Evolutionary conservation across 2,113 vertebrate species (phyloP), one percentile per base, ranked within the genome.

Genomic region (Prunella himalayana): DNA sequence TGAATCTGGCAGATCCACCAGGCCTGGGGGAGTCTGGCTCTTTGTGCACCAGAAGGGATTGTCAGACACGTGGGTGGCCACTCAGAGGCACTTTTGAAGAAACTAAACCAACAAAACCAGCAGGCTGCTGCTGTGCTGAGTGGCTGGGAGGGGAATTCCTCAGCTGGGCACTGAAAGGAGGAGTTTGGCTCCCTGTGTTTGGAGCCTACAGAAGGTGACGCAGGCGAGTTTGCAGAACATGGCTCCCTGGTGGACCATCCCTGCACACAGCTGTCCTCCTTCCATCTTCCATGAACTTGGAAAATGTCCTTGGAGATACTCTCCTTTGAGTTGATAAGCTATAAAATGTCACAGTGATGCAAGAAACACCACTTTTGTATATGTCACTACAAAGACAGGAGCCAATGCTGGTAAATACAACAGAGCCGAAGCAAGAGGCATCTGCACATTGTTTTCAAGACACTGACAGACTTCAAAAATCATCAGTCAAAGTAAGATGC

Each of bases 1-100:
- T 20, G 37, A 60, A 10, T 4, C 6, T 22, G 59, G 56, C 35
- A 41, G 2, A 3, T 39, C 49, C 1, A 0, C 13, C 50, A 83
- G 19, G 37, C 22, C 59, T 45, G 37, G 61, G 72, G 66, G 15
- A 41, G 7, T 9, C 19, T 80, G 24, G 51, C 71, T 37, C 25
- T 54, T 12, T 57, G 20, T 1, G 1, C 35, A 23, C 41, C 2
- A 0, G 25, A 3, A 21, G 0, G 1, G n/a, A 22, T 47, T 39
- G 25, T 53, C 13, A 30, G 65, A 61, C 12, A 7, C 1, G 21
- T 25, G 53, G 24, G 42, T 19, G 37, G 63, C 31, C n/a, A 5
- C 45, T 57, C 59, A 88, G 37, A 68, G 45, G 9, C 35, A 13
- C 23, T 41, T 37, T 64, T 83, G 76, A 65, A 83, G 59, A 47